Evolutionary conservation across 2,113 vertebrate species (phyloP).

Genomic region (Heliornis fulica): DNA sequence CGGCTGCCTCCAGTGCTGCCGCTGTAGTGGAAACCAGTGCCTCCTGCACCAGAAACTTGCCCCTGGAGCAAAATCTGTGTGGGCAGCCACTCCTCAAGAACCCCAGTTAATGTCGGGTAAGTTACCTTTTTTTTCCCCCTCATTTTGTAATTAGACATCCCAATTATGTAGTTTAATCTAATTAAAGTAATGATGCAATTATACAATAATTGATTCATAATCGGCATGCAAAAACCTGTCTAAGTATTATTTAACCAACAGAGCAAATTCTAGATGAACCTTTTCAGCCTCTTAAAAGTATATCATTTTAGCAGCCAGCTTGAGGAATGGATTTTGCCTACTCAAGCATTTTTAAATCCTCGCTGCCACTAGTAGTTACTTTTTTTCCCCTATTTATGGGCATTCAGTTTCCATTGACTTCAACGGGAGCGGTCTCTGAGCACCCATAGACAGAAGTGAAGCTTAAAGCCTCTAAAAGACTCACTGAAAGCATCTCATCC

Average conservation of each 20-base stretch:
- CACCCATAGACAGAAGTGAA: neutral
- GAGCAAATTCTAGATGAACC: constrained; percentile 47
- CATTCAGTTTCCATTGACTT: neutral
- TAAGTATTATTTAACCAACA: constrained; percentile 74
- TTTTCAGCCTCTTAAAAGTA: constrained; percentile 24
- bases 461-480: neutral
- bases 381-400: neutral
- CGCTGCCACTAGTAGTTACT: neutral
- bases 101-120: neutral
- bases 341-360: neutral
- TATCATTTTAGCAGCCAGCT: neutral
- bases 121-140: neutral
- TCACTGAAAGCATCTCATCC: neutral
- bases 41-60: neutral
- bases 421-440: neutral
- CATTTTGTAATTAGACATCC: constrained; percentile 72
- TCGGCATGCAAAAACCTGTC: constrained; percentile 69
- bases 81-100: neutral
- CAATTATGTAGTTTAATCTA: constrained; percentile 77
- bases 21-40: neutral
- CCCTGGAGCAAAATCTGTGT: neutral
- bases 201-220: constrained; percentile 78
- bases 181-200: constrained; percentile 79
- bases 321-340: neutral
- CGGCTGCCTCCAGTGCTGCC: neutral